phyloP scores from a whole-genome alignment of 2,797 vertebrate species.

The Argentina silus region DNA sequence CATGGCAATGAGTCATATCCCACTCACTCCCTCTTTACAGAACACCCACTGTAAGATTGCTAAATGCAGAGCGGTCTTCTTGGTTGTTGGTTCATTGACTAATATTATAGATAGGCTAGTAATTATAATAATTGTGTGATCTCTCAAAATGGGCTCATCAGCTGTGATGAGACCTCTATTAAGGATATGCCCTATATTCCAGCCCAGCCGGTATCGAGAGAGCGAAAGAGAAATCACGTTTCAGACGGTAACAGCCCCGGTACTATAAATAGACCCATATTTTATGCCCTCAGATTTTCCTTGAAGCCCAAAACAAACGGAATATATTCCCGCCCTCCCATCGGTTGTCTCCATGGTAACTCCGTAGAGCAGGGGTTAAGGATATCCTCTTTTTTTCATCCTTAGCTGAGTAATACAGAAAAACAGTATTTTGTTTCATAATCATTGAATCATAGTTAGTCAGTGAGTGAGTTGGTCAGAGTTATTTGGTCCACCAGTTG shows the following conservation, averaged over 20 bases:
- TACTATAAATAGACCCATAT: slow-evolving; percentile 56
- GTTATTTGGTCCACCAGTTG: background rate
- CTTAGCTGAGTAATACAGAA: slow-evolving; percentile 30
- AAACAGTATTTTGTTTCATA: background rate
- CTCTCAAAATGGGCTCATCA: slow-evolving; percentile 17
- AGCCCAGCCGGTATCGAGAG: slow-evolving; percentile 18
- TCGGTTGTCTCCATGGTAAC: slow-evolving; percentile 70
- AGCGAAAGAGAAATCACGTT: slow-evolving; percentile 41
- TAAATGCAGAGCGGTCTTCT: slow-evolving; percentile 40
- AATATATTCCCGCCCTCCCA: slow-evolving; percentile 35
- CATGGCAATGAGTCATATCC: slow-evolving; percentile 51
- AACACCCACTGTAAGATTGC: slow-evolving; percentile 67
- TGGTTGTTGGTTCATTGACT: slow-evolving; percentile 10
- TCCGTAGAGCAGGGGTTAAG: slow-evolving; percentile 37
- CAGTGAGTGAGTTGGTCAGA: background rate
- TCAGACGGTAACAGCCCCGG: slow-evolving; percentile 28
- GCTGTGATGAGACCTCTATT: background rate
- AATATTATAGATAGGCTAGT: slow-evolving; percentile 25
- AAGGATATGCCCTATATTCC: slow-evolving; percentile 43
- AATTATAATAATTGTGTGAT: slow-evolving; percentile 39
- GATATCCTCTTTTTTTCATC: slow-evolving; percentile 57
- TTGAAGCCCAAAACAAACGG: slow-evolving; percentile 53
- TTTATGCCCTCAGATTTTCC: slow-evolving; percentile 50
- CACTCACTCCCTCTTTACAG: slow-evolving; percentile 57
- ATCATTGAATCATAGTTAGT: no score